phyloP scores from a whole-genome alignment of 1,140 invertebrate species.

The Pemphigus obesinymphae region DNA sequence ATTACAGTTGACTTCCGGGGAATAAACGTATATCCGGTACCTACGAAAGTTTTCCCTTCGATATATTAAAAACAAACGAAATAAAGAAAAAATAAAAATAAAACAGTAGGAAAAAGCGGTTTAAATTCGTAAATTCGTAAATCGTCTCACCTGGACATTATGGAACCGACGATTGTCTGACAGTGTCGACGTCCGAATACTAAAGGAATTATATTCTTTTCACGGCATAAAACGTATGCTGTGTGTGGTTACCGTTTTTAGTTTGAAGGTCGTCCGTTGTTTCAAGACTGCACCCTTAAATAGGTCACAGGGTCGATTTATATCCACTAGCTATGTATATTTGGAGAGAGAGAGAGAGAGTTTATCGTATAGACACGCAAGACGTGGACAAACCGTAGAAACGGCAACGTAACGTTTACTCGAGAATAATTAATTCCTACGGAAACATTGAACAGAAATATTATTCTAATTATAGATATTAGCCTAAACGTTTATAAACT shows the following conservation, averaged over 20 bases:
- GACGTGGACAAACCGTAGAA: slow-evolving; percentile 12
- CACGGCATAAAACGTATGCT: not conserved
- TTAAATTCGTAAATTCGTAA: no score
- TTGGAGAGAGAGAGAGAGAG: no score
- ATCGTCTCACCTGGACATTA: slow-evolving; percentile 25
- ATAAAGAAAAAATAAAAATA: not conserved
- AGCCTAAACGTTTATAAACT: not conserved
- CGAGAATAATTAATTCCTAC: slow-evolving; percentile 4
- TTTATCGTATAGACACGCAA: slow-evolving; percentile 32
- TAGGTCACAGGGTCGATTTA: slow-evolving; percentile 14
- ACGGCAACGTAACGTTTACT: not conserved
- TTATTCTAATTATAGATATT: not conserved
- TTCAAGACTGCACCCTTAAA: slow-evolving; percentile 12
- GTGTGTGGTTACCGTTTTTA: not conserved
- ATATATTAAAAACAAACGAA: no score
- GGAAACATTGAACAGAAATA: not conserved
- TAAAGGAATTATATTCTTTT: not conserved
- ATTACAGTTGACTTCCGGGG: no score
- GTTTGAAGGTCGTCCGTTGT: slow-evolving; percentile 32
- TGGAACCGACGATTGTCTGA: not conserved
- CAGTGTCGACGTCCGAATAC: not conserved
- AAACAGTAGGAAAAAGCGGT: no score
- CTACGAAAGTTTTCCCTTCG: no score
- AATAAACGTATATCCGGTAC: no score
- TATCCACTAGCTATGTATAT: not conserved